phyloP scores from a whole-genome alignment of 2,113 vertebrate species.

The Choloepus hoffmanni region DNA sequence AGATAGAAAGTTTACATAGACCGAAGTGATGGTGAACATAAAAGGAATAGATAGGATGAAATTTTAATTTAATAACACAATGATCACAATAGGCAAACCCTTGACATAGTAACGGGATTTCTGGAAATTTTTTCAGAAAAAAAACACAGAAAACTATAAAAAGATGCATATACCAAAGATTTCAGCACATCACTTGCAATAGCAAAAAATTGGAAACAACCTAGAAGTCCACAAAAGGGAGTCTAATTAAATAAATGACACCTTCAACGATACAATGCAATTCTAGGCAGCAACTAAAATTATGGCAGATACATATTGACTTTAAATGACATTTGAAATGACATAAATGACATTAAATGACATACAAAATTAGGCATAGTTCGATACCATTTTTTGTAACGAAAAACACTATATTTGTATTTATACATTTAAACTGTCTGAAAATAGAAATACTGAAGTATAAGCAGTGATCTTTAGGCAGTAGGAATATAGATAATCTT shows the following conservation, averaged over 20 bases:
- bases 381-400: neutral
- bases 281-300: slow-evolving; percentile 24
- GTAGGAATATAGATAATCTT: neutral
- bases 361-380: slow-evolving; percentile 10
- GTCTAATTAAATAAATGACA: slow-evolving; percentile 41
- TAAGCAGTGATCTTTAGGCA: neutral
- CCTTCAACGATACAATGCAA: neutral
- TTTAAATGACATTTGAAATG: slow-evolving; percentile 26
- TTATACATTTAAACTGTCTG: slow-evolving; percentile 35
- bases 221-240: neutral
- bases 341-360: neutral
- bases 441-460: slow-evolving; percentile 39
- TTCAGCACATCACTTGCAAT: slow-evolving; percentile 19
- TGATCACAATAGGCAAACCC: neutral
- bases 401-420: neutral
- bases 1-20: neutral
- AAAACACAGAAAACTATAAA: slow-evolving; percentile 1
- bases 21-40: neutral
- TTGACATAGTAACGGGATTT: neutral
- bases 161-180: neutral
- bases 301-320: neutral
- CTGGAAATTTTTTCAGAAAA: slow-evolving; percentile 25
- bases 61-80: slow-evolving; percentile 12
- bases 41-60: neutral
- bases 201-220: neutral